Evolutionary conservation across 1,140 invertebrate species (phyloP).

Genomic region (Heliconius melpomene): DNA sequence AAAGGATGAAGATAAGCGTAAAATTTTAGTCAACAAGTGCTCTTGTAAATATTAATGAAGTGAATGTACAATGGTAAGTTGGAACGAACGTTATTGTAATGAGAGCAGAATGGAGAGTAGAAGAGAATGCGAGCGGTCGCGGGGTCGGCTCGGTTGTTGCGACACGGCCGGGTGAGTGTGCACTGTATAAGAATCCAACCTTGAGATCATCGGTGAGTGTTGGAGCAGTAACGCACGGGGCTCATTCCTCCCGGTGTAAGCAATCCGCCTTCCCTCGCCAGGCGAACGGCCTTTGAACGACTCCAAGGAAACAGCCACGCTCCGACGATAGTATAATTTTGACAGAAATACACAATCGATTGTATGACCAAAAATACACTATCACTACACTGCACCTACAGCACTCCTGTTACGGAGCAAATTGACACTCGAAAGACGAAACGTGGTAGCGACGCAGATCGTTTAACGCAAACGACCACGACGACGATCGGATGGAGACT

Average conservation of each 20-base stretch:
- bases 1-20: constrained; percentile 40
- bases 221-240: constrained; percentile 71
- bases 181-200: constrained; percentile 62
- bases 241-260: constrained; percentile 78
- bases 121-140: constrained; percentile 66
- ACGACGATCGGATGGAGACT: constrained; percentile 73
- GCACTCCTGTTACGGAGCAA: constrained; percentile 64
- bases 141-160: constrained; percentile 55
- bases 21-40: constrained; percentile 29
- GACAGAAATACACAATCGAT: constrained; percentile 73
- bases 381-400: constrained; percentile 73
- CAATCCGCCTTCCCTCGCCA: constrained; percentile 75
- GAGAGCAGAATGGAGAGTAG: constrained; percentile 67
- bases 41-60: constrained; percentile 51
- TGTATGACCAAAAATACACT: constrained; percentile 78
- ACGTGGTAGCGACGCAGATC: constrained; percentile 66
- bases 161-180: constrained; percentile 46
- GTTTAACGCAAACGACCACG: constrained; percentile 57
- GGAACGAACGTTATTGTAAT: constrained; percentile 61
- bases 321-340: constrained; percentile 66
- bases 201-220: constrained; percentile 80
- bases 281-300: constrained; percentile 72
- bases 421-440: constrained; percentile 65
- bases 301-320: constrained; percentile 62
- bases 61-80: constrained; percentile 48